phyloP scores from a whole-genome alignment of 2,888 invertebrate species.

The Mongoloraphidia duomilia region DNA sequence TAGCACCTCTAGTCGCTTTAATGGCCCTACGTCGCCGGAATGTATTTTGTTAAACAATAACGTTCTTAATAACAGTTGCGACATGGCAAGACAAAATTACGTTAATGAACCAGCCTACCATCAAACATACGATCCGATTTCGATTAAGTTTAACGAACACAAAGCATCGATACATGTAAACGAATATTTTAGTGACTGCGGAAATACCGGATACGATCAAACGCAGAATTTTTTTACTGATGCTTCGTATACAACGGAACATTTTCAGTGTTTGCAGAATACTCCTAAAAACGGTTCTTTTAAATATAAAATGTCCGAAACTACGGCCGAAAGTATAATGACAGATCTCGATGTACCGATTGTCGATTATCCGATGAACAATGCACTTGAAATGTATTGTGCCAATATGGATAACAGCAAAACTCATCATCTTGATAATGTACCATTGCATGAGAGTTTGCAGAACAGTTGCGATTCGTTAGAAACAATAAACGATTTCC shows the following conservation, averaged over 20 bases:
- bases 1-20: slow-evolving; percentile 27
- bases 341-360: slow-evolving; percentile 5
- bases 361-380: slow-evolving; percentile 5
- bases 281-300: too few relatives aligned
- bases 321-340: not conserved
- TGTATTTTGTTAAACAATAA: slow-evolving; percentile 29
- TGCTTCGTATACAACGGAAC: too few relatives aligned
- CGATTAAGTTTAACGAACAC: not conserved
- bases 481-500: slow-evolving; percentile 1
- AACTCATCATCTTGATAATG: not conserved
- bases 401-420: slow-evolving; percentile 3
- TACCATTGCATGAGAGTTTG: not conserved
- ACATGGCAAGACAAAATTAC: not conserved
- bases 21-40: slow-evolving; percentile 38
- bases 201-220: too few relatives aligned
- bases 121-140: not conserved
- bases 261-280: too few relatives aligned
- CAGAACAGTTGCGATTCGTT: slow-evolving; percentile 1
- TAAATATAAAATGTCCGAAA: too few relatives aligned
- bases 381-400: not conserved
- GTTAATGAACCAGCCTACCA: not conserved
- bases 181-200: not conserved
- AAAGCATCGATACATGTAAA: not conserved
- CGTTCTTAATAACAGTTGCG: slow-evolving; percentile 9
- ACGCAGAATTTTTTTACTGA: too few relatives aligned